Percentiles rank a stretch among this genome's conserved stretches.
Conservation (phyloP, 1,140 invertebrate genomes). For the Meloidogyne exigua region DNA sequence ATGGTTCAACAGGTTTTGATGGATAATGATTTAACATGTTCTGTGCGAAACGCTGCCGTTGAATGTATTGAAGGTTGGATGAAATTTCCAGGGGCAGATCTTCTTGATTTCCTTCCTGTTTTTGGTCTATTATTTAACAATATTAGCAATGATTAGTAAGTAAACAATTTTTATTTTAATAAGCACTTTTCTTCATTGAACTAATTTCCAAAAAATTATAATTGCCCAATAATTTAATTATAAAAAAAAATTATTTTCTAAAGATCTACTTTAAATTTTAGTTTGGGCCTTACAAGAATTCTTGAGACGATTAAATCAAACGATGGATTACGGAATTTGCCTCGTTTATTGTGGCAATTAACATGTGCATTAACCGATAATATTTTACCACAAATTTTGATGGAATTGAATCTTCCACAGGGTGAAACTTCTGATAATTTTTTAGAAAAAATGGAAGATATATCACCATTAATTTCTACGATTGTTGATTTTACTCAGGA, state of each 20-base stretch:
- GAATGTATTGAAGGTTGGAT: constrained; percentile 29
- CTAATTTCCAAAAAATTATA: not conserved
- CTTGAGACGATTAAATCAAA: constrained; percentile 25
- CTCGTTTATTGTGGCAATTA: constrained; percentile 23
- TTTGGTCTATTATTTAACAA: constrained; percentile 21
- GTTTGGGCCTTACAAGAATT: constrained; percentile 11
- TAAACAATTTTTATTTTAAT: not conserved
- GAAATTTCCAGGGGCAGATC: constrained; percentile 13
- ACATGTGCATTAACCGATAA: constrained; percentile 4
- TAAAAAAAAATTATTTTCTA: not conserved
- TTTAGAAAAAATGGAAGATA: constrained; percentile 20
- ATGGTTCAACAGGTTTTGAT: constrained; percentile 16
- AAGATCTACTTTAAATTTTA: constrained; percentile 9
- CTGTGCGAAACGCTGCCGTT: constrained; percentile 26
- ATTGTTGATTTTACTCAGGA: constrained; percentile 26
- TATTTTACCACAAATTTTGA: constrained; percentile 14
- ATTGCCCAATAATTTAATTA: not conserved
- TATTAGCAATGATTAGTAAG: constrained; percentile 27
- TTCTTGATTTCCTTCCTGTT: constrained; percentile 11
- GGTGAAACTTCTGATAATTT: not conserved
- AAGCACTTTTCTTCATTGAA: not conserved
- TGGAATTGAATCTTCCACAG: constrained; percentile 13
- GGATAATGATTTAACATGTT: constrained; percentile 19
- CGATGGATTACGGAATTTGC: constrained; percentile 7
- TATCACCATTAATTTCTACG: constrained; percentile 20